These are phyloP conservation scores for Mythimna ferrago DNA, from an alignment of 2,888 invertebrate genomes.

Conservation along the genomic window DNA sequence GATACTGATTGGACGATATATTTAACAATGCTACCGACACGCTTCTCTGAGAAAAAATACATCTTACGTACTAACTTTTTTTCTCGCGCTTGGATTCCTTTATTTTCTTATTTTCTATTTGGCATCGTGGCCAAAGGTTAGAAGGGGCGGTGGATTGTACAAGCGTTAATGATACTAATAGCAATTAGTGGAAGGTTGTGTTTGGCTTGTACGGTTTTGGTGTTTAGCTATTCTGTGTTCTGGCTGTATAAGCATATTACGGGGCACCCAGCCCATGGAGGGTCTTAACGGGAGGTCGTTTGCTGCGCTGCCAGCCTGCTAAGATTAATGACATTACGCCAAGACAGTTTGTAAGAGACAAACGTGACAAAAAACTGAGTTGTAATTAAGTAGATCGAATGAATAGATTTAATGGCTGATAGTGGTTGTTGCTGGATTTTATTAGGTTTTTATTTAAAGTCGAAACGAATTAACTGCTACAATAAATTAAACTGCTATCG, in stretches of 20 bases:
- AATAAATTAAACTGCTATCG: constrained; percentile 1
- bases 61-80: constrained; percentile 87
- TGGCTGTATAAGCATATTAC: constrained; percentile 84
- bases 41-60: constrained; percentile 86
- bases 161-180: constrained; percentile 85
- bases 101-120: constrained; percentile 85
- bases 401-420: constrained; percentile 65
- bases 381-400: constrained; percentile 81
- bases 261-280: constrained; percentile 85
- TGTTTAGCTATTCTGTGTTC: constrained; percentile 83
- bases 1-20: constrained; percentile 90
- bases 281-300: constrained; percentile 89
- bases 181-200: constrained; percentile 85
- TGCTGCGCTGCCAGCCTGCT: constrained; percentile 88
- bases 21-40: constrained; percentile 89
- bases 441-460: constrained; percentile 38
- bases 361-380: constrained; percentile 84
- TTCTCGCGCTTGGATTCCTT: constrained; percentile 82
- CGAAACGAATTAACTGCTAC: background rate
- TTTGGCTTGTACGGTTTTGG: constrained; percentile 81
- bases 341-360: constrained; percentile 86
- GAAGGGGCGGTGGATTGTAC: constrained; percentile 71
- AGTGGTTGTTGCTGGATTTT: constrained; percentile 29
- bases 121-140: constrained; percentile 75
- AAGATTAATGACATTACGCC: constrained; percentile 89